These are phyloP conservation scores for Luehdorfia chinensis DNA, from an alignment of 1,140 invertebrate species.

Conservation along the genomic window DNA sequence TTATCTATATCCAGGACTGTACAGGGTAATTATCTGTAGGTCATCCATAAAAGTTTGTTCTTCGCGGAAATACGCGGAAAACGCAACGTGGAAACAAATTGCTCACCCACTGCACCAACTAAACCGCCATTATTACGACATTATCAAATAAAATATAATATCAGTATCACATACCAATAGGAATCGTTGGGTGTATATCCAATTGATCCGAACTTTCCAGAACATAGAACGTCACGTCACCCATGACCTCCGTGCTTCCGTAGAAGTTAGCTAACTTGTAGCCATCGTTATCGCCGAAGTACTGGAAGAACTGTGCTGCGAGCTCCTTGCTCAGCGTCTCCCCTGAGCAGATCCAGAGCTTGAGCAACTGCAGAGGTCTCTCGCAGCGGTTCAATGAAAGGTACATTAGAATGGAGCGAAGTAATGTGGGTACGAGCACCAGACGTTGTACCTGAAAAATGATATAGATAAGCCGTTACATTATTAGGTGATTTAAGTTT, in stretches of 20 bases:
- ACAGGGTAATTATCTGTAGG: too few species aligned
- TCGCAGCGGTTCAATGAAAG: slow-evolving; percentile 73
- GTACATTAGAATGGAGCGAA: slow-evolving; percentile 87
- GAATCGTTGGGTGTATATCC: slow-evolving; percentile 81
- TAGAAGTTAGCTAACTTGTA: slow-evolving; percentile 90
- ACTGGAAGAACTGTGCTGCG: slow-evolving; percentile 84
- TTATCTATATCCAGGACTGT: too few species aligned
- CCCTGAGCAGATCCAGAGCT: slow-evolving; percentile 90
- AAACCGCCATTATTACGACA: too few species aligned
- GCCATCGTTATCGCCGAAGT: slow-evolving; percentile 78
- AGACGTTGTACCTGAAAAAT: slow-evolving; percentile 84
- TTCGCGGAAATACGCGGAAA: too few species aligned
- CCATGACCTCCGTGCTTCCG: slow-evolving; percentile 88
- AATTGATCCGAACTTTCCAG: slow-evolving; percentile 78
- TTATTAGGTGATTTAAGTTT: too few species aligned
- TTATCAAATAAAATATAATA: too few species aligned
- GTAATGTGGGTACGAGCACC: slow-evolving; percentile 89
- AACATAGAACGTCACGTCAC: slow-evolving; percentile 63
- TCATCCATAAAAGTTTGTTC: too few species aligned
- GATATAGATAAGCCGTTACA: background rate
- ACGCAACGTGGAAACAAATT: too few species aligned
- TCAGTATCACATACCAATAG: slow-evolving; percentile 84
- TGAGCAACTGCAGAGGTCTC: slow-evolving; percentile 78
- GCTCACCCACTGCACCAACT: too few species aligned
- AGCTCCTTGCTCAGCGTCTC: slow-evolving; percentile 84